These are phyloP conservation scores for Lepidurus couesii DNA, from an alignment of 1,140 invertebrate species.

Conservation along the genomic window DNA sequence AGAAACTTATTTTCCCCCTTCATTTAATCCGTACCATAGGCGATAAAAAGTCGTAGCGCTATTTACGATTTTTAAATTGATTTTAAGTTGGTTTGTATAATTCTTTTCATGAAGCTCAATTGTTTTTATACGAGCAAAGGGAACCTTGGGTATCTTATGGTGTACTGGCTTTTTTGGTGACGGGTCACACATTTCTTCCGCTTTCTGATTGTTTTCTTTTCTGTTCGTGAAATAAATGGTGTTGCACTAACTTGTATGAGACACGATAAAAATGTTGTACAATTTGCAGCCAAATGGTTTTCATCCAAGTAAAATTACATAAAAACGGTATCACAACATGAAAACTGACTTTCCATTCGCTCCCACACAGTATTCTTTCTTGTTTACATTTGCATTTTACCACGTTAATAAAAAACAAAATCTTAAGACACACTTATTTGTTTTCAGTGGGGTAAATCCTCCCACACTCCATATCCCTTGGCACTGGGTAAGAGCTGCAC, in stretches of 20 bases:
- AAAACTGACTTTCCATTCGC: neutral
- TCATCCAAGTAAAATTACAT: conserved; percentile 8
- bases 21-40: neutral
- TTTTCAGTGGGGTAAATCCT: neutral
- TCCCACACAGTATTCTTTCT: neutral
- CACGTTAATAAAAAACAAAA: neutral
- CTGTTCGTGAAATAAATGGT: neutral
- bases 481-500: conserved; percentile 17
- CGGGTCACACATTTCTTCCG: neutral
- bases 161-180: neutral
- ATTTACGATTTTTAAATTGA: neutral
- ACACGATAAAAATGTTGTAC: conserved; percentile 4
- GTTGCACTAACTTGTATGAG: conserved; percentile 6
- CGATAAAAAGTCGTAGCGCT: neutral
- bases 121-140: conserved; percentile 22
- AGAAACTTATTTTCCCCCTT: neutral
- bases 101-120: neutral
- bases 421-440: neutral
- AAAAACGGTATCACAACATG: neutral
- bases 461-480: conserved; percentile 13
- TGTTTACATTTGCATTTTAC: neutral
- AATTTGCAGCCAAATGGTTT: conserved; percentile 16
- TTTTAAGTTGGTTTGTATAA: neutral
- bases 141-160: neutral
- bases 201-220: neutral